phyloP scores from a whole-genome alignment of 2,888 invertebrate species.

The Pheosia gnoma region DNA sequence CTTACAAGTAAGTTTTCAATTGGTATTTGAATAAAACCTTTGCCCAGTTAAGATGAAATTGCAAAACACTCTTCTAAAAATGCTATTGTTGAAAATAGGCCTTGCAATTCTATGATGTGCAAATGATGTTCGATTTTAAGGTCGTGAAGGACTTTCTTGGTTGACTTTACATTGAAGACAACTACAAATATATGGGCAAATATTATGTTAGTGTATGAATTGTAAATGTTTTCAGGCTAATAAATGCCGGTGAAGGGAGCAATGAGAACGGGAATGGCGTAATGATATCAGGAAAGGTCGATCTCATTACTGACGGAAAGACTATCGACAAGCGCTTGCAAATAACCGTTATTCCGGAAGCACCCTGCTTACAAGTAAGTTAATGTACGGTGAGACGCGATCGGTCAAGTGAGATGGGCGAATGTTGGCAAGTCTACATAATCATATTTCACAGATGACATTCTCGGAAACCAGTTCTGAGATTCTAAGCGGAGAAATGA shows the following conservation, averaged over 20 bases:
- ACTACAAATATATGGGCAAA: too few relatives aligned
- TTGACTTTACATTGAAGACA: too few relatives aligned
- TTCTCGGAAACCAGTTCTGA: constrained; percentile 87
- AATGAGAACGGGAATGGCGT: constrained; percentile 67
- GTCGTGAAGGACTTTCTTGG: too few relatives aligned
- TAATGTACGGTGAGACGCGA: neutral
- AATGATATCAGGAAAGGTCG: constrained; percentile 86
- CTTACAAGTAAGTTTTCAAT: constrained; percentile 81
- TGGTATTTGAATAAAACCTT: neutral
- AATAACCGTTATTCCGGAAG: constrained; percentile 89
- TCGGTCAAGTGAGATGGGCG: neutral
- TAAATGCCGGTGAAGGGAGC: constrained; percentile 66
- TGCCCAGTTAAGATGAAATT: neutral
- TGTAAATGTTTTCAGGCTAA: constrained; percentile 55
- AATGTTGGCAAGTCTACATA: neutral
- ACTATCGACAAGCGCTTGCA: constrained; percentile 88
- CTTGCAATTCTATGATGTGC: too few relatives aligned
- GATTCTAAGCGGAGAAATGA: constrained; percentile 90
- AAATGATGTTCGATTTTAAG: too few relatives aligned
- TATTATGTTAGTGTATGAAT: neutral
- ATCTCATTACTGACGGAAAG: constrained; percentile 75
- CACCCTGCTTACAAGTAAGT: constrained; percentile 91
- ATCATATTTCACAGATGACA: constrained; percentile 80
- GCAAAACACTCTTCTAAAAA: too few relatives aligned
- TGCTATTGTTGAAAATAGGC: too few relatives aligned